These are phyloP conservation scores for Papilio dardanus DNA, from an alignment of 1,140 invertebrate genomes.

Conservation along the genomic window DNA sequence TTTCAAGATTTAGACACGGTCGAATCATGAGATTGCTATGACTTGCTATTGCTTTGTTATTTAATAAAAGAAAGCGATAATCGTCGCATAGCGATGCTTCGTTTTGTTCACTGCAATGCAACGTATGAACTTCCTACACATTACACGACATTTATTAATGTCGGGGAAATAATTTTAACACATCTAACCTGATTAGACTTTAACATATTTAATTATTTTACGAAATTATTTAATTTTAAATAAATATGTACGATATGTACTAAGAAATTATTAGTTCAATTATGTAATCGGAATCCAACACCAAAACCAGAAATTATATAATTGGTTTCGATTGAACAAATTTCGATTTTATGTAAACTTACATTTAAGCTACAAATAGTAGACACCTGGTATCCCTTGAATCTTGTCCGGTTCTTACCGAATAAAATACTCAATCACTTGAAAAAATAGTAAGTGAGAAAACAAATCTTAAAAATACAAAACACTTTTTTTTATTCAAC, in stretches of 20 bases:
- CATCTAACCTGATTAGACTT: neutral
- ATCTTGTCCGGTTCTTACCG: no score
- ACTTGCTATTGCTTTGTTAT: neutral
- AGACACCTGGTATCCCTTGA: no score
- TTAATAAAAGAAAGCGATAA: constrained; percentile 20
- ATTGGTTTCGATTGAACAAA: neutral
- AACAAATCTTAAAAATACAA: neutral
- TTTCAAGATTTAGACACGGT: no score
- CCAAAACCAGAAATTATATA: neutral
- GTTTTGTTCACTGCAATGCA: neutral
- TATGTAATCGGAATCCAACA: neutral
- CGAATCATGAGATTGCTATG: neutral
- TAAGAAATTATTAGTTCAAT: neutral
- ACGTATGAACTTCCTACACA: neutral
- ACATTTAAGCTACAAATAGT: neutral
- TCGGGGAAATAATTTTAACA: neutral
- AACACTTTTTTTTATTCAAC: neutral
- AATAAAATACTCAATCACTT: no score
- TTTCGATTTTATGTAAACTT: neutral
- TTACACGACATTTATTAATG: neutral
- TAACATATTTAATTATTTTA: no score
- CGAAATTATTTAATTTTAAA: no score
- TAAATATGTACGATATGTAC: no score
- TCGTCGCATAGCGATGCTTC: neutral
- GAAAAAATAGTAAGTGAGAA: neutral